phyloP scores from a whole-genome alignment of 2,888 invertebrate genomes.

The Dynastes tityus region DNA sequence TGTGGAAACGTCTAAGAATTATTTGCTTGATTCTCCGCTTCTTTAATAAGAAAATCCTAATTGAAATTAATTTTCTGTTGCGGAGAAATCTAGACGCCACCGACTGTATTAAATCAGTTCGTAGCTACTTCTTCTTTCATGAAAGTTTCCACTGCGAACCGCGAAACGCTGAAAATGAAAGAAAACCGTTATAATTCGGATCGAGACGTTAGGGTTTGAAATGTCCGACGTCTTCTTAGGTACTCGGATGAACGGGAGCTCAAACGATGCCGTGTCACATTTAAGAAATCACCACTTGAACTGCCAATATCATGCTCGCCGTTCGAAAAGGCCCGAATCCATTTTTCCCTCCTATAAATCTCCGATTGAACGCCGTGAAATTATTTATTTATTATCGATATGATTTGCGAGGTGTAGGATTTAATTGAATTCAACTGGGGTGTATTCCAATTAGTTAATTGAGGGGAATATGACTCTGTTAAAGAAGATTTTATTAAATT shows the following conservation, averaged over 20 bases:
- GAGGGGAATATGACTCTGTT: too few species aligned
- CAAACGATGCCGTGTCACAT: constrained; percentile 35
- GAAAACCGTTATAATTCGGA: too few species aligned
- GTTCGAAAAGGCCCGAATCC: constrained; percentile 37
- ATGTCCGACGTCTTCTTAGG: constrained; percentile 8
- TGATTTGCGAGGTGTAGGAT: neutral
- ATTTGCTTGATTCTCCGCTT: too few species aligned
- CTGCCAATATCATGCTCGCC: constrained; percentile 49
- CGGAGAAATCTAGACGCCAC: too few species aligned
- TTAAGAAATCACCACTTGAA: constrained; percentile 49
- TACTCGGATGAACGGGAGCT: constrained; percentile 11
- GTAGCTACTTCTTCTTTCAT: too few species aligned
- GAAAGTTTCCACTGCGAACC: too few species aligned
- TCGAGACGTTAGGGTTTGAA: neutral
- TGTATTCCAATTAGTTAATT: neutral
- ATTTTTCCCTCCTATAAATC: constrained; percentile 40
- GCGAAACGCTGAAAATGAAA: too few species aligned
- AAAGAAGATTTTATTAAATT: too few species aligned
- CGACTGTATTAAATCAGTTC: too few species aligned
- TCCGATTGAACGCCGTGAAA: constrained; percentile 31
- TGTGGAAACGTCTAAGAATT: too few species aligned
- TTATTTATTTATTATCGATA: constrained; percentile 42
- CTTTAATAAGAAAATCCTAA: too few species aligned
- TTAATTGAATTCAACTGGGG: neutral
- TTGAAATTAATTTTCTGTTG: too few species aligned